Evolutionary conservation across 2,113 vertebrate genomes (phyloP).

Genomic region (Thymallus thymallus): DNA sequence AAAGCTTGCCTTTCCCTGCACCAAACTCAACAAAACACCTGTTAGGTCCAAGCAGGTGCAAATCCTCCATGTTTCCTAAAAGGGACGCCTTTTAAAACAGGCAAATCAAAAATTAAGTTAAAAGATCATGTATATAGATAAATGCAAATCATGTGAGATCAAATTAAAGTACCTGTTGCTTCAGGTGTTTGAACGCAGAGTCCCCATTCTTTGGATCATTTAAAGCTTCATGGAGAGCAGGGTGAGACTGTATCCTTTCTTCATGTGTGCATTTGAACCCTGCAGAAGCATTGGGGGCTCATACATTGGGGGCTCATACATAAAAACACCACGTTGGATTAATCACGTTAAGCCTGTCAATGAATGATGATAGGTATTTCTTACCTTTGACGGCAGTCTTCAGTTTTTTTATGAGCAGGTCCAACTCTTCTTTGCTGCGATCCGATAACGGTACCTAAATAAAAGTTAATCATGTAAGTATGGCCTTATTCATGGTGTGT

Average conservation of each 20-base stretch:
- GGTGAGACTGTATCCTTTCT: slow-evolving; percentile 79
- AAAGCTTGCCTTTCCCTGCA: slow-evolving; percentile 92
- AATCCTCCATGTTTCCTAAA: slow-evolving; percentile 87
- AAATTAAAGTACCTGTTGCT: slow-evolving; percentile 83
- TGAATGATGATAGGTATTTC: slow-evolving; percentile 11
- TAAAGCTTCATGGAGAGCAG: slow-evolving; percentile 79
- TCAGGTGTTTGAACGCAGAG: slow-evolving; percentile 89
- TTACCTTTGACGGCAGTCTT: slow-evolving; percentile 79
- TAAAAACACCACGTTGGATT: neutral
- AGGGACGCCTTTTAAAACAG: slow-evolving; percentile 82
- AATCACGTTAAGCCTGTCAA: neutral
- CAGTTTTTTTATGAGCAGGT: slow-evolving; percentile 79
- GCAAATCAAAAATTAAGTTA: neutral
- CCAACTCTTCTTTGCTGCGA: slow-evolving; percentile 76
- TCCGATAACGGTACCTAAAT: slow-evolving; percentile 61
- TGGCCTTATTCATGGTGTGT: neutral
- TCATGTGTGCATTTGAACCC: slow-evolving; percentile 72
- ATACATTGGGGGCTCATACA: neutral
- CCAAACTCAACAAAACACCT: slow-evolving; percentile 94
- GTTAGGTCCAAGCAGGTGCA: slow-evolving; percentile 82
- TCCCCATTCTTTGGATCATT: slow-evolving; percentile 89
- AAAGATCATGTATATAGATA: neutral
- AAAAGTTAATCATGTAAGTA: too few species aligned
- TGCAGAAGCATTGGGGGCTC: neutral
- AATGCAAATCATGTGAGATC: neutral